Conservation (phyloP, 2,888 invertebrate species). For the Nasonia oneida region DNA sequence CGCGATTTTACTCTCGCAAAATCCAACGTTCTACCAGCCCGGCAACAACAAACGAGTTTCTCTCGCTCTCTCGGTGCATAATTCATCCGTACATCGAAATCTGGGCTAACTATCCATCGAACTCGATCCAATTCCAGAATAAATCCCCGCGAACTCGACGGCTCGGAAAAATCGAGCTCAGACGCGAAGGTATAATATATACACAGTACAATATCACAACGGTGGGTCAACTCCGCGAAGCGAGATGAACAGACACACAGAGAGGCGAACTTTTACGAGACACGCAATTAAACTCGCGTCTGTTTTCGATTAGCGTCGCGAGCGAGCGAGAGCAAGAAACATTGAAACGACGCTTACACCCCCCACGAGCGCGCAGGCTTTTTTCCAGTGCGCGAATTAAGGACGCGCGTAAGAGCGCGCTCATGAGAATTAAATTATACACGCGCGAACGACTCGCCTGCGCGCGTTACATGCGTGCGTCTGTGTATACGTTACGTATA, state of each 20-base stretch:
- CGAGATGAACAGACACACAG: neutral
- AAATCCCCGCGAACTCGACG: neutral
- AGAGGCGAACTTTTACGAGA: neutral
- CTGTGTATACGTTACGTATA: neutral
- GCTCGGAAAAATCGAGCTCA: slow-evolving; percentile 7
- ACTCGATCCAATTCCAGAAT: slow-evolving; percentile 8
- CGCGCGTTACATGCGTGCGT: neutral
- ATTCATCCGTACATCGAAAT: slow-evolving; percentile 5
- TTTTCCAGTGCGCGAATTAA: neutral
- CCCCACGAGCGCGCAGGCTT: neutral
- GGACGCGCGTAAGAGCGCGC: slow-evolving; percentile 15
- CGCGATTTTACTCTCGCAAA: neutral
- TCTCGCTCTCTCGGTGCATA: neutral
- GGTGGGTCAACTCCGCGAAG: neutral
- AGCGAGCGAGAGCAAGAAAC: neutral
- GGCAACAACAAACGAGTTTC: slow-evolving; percentile 2
- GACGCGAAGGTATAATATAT: neutral
- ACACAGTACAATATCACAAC: neutral
- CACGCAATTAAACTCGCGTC: slow-evolving; percentile 45
- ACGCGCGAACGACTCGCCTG: neutral
- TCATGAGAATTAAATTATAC: slow-evolving; percentile 41
- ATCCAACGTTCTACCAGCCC: slow-evolving; percentile 18
- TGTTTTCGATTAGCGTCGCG: slow-evolving; percentile 52
- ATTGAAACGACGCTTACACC: neutral
- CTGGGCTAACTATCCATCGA: slow-evolving; percentile 18